phyloP scores from a whole-genome alignment of 2,113 vertebrate species.

The Capreolus pygargus region DNA sequence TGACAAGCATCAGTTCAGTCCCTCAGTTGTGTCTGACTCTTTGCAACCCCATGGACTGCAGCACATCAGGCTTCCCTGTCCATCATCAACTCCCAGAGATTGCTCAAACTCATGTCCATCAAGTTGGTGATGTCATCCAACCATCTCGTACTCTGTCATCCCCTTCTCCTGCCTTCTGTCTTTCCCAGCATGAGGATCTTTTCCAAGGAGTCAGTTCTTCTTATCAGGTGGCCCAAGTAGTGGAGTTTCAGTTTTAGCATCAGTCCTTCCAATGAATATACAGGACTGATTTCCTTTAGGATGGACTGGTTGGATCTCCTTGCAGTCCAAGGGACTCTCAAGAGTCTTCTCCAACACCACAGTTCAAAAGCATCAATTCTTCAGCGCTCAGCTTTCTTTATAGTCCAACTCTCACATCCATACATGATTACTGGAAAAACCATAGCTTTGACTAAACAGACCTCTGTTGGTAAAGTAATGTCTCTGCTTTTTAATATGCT shows the following conservation, averaged over 20 bases:
- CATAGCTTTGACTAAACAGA: rapidly evolving
- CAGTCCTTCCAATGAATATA: not conserved
- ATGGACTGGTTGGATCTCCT: not conserved
- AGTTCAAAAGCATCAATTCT: not conserved
- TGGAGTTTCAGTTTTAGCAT: not conserved
- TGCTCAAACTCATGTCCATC: not conserved
- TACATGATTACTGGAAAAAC: not conserved
- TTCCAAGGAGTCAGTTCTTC: not conserved
- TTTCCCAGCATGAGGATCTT: not conserved
- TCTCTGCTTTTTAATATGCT: not conserved
- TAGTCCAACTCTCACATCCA: not conserved
- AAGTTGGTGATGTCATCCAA: not conserved
- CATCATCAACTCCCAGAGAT: not conserved
- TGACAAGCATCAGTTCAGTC: not conserved
- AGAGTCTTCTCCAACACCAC: not conserved
- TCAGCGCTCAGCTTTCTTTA: rapidly evolving
- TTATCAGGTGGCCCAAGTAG: not conserved
- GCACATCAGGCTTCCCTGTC: not conserved
- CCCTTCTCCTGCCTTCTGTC: not conserved
- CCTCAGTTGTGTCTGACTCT: not conserved
- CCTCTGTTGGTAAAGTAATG: not conserved
- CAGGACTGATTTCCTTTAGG: not conserved
- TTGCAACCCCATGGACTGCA: not conserved
- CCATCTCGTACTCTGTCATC: not conserved
- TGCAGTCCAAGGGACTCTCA: not conserved